Conservation (phyloP, 1,140 invertebrate genomes). For the Trichogramma pretiosum region DNA sequence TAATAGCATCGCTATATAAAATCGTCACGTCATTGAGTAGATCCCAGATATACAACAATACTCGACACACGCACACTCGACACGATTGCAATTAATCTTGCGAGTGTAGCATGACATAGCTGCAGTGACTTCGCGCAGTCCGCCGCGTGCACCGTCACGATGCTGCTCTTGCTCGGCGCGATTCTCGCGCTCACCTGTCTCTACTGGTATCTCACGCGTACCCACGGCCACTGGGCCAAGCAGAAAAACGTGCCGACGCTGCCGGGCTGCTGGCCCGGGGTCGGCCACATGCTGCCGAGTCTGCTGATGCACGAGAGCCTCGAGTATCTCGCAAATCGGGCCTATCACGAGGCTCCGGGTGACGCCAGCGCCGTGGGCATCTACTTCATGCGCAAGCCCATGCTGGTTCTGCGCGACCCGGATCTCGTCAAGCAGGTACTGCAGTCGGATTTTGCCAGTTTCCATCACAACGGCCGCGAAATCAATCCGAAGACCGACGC, state of each 20-base stretch:
- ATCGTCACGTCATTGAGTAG: too few relatives aligned
- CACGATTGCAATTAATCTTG: too few relatives aligned
- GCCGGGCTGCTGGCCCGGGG: slow-evolving; percentile 14
- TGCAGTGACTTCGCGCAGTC: too few relatives aligned
- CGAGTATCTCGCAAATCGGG: neutral
- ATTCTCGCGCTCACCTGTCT: neutral
- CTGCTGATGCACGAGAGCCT: slow-evolving; percentile 15
- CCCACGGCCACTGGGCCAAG: slow-evolving; percentile 37
- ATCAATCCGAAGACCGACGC: slow-evolving; percentile 22
- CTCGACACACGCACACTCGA: too few relatives aligned
- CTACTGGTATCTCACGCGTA: slow-evolving; percentile 25
- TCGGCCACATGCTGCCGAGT: slow-evolving; percentile 17
- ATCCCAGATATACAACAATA: too few relatives aligned
- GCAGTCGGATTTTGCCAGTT: slow-evolving; percentile 30
- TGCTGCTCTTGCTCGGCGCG: too few relatives aligned
- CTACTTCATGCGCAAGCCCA: slow-evolving; percentile 26
- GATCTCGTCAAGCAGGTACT: slow-evolving; percentile 33
- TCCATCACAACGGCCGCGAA: slow-evolving; percentile 11
- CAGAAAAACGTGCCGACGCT: slow-evolving; percentile 37
- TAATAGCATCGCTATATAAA: too few relatives aligned
- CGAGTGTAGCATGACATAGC: too few relatives aligned
- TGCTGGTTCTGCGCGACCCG: slow-evolving; percentile 31
- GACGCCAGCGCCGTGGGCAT: slow-evolving; percentile 30
- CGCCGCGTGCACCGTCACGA: too few relatives aligned
- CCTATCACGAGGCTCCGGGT: slow-evolving; percentile 17